Conservation (phyloP, 2,888 invertebrate genomes). For the Stenodema calcarata region DNA sequence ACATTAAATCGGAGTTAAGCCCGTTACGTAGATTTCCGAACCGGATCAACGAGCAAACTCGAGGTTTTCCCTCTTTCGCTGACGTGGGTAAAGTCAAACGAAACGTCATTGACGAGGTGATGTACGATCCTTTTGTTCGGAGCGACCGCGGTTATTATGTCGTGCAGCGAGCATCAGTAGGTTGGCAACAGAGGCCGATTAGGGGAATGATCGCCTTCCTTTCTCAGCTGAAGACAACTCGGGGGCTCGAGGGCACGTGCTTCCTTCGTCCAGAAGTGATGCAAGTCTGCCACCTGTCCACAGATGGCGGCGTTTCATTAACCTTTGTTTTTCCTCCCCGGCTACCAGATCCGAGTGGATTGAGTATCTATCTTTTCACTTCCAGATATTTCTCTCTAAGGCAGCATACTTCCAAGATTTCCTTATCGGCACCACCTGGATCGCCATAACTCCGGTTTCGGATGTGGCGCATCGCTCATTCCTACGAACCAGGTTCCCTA, state of each 20-base stretch:
- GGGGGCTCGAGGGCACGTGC: not conserved
- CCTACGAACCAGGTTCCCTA: not conserved
- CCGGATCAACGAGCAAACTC: too few relatives aligned
- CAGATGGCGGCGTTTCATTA: not conserved
- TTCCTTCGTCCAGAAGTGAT: not conserved
- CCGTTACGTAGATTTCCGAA: too few relatives aligned
- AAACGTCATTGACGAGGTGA: not conserved
- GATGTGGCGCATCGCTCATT: not conserved
- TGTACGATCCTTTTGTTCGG: not conserved
- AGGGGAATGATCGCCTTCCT: not conserved
- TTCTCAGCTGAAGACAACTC: not conserved
- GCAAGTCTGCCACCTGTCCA: not conserved
- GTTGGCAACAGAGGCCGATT: not conserved
- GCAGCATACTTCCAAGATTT: not conserved
- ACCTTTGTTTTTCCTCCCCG: not conserved
- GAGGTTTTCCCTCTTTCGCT: not conserved
- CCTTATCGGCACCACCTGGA: not conserved
- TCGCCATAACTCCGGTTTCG: not conserved
- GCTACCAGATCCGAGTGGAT: not conserved
- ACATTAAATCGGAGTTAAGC: too few relatives aligned
- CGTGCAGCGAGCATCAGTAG: not conserved
- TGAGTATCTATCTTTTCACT: not conserved
- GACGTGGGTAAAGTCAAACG: not conserved
- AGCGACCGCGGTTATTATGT: not conserved
- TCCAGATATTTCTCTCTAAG: not conserved